Conservation (phyloP, 2,888 invertebrate genomes). For the Sinodicranocentrus sp. region DNA sequence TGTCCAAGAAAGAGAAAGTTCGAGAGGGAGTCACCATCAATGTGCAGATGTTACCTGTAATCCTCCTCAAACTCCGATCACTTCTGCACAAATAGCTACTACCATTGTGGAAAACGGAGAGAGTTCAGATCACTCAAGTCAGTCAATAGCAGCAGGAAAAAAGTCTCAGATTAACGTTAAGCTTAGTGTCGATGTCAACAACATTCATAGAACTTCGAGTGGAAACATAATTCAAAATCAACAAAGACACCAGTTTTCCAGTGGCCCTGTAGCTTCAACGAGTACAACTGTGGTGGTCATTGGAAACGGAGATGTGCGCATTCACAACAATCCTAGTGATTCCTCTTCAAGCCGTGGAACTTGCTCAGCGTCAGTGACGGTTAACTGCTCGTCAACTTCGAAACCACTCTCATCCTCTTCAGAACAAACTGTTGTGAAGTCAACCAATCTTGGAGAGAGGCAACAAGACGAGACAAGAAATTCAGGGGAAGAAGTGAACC, state of each 20-base stretch:
- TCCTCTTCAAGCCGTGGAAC: slow-evolving; percentile 1
- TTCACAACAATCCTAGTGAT: slow-evolving; percentile 18
- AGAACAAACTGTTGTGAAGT: too few species aligned
- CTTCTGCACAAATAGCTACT: neutral
- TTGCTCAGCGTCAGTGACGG: slow-evolving; percentile 6
- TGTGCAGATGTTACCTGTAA: neutral
- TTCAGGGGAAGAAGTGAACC: neutral
- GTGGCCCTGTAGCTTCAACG: slow-evolving; percentile 9
- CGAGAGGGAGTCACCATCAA: neutral
- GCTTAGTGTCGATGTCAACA: slow-evolving; percentile 36
- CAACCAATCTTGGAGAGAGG: too few species aligned
- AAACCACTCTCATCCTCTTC: neutral
- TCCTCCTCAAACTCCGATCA: neutral
- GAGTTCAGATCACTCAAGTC: neutral
- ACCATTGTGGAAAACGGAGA: neutral
- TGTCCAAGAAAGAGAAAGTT: slow-evolving; percentile 19
- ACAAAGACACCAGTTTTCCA: slow-evolving; percentile 20
- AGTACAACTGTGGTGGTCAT: slow-evolving; percentile 54
- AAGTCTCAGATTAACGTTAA: slow-evolving; percentile 30
- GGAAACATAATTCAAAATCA: neutral
- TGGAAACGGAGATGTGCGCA: slow-evolving; percentile 51
- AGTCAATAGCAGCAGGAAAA: neutral
- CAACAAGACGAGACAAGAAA: neutral
- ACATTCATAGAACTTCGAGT: slow-evolving; percentile 19
- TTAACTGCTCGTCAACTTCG: slow-evolving; percentile 11